Conservation (phyloP, 2,888 invertebrate genomes). For the Ptilodon capucinus region DNA sequence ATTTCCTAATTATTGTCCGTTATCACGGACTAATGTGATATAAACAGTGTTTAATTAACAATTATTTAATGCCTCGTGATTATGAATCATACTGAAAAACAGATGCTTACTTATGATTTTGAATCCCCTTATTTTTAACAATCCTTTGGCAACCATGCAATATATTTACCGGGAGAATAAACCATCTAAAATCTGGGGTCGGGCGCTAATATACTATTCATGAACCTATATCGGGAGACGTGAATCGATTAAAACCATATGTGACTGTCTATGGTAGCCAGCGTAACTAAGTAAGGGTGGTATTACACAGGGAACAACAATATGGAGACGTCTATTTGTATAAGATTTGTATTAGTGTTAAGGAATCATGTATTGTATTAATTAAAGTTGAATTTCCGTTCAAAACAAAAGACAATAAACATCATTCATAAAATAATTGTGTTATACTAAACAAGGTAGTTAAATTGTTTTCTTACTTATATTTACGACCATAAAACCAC, state of each 20-base stretch:
- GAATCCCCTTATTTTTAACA: slow-evolving; percentile 1
- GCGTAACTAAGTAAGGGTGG: slow-evolving; percentile 30
- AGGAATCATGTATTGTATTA: background rate
- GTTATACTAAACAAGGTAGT: too few species aligned
- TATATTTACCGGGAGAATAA: background rate
- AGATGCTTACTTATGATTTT: too few species aligned
- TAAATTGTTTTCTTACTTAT: background rate
- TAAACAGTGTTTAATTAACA: too few species aligned
- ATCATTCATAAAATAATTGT: too few species aligned
- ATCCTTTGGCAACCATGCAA: slow-evolving; percentile 1
- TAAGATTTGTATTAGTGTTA: slow-evolving; percentile 9
- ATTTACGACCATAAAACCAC: background rate
- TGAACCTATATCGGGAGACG: slow-evolving; percentile 10
- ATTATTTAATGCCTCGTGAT: too few species aligned
- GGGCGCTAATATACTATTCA: slow-evolving; percentile 16
- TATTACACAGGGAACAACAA: slow-evolving; percentile 21
- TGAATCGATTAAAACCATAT: slow-evolving; percentile 36
- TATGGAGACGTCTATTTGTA: slow-evolving; percentile 18
- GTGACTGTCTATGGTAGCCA: slow-evolving; percentile 25
- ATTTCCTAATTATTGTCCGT: too few species aligned
- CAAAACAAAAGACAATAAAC: too few species aligned
- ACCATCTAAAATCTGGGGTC: slow-evolving; percentile 13
- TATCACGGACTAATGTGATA: too few species aligned
- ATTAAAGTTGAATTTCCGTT: background rate
- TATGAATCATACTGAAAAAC: too few species aligned